These are phyloP conservation scores for Drosophila mauritiana DNA, from an alignment of 1,140 invertebrate species.

Conservation along the genomic window DNA sequence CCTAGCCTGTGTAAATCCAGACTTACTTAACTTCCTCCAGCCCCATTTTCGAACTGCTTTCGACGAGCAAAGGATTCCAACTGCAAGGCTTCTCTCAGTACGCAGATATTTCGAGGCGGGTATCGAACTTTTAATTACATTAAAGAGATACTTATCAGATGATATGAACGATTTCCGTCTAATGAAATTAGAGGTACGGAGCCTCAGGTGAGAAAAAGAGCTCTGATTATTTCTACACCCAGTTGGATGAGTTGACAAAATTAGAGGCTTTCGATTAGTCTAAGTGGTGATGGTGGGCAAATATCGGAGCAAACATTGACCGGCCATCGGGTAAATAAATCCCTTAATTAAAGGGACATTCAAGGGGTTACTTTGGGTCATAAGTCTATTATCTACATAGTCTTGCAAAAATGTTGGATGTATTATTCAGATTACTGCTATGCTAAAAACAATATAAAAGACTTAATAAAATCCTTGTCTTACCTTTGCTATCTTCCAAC, in stretches of 20 bases:
- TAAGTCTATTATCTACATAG: background rate
- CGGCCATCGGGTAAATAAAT: conserved; percentile 16
- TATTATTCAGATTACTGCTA: background rate
- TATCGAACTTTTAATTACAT: conserved; percentile 48
- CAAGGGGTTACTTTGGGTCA: conserved; percentile 6
- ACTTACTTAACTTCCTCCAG: conserved; percentile 41
- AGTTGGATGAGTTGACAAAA: conserved; percentile 59
- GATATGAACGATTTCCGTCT: conserved; percentile 34
- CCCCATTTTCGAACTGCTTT: conserved; percentile 46
- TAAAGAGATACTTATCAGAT: conserved; percentile 19
- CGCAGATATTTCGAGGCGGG: background rate
- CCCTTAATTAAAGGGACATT: conserved; percentile 1
- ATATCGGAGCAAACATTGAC: conserved; percentile 16
- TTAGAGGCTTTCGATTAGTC: conserved; percentile 52
- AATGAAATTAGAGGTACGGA: conserved; percentile 40
- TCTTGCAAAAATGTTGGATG: background rate
- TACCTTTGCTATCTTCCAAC: conserved; percentile 3
- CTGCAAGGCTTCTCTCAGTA: conserved; percentile 24
- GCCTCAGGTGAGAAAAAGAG: conserved; percentile 18
- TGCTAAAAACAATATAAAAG: background rate
- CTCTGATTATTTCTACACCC: conserved; percentile 29
- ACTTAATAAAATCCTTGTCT: background rate
- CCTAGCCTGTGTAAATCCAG: conserved; percentile 3
- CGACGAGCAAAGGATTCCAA: conserved; percentile 12
- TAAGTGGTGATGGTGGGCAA: conserved; percentile 50